These are phyloP conservation scores for Mimachlamys varia DNA, from an alignment of 2,888 invertebrate species.

Conservation along the genomic window DNA sequence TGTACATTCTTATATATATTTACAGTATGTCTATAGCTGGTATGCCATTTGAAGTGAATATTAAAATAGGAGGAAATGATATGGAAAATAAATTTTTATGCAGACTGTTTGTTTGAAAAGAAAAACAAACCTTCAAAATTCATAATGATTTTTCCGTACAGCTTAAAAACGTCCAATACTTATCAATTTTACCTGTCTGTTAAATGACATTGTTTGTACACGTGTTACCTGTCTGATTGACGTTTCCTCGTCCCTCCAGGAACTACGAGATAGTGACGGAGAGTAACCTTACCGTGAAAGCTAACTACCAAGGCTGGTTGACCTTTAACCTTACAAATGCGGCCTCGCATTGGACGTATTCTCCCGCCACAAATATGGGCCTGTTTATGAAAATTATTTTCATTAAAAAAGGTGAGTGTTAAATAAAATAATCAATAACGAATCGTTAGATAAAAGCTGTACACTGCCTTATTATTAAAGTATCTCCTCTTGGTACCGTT, in stretches of 20 bases:
- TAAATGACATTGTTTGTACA: conserved; percentile 23
- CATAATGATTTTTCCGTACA: background rate
- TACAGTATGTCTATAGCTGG: no score
- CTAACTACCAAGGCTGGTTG: conserved; percentile 90
- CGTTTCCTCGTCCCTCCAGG: conserved; percentile 55
- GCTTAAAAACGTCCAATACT: background rate
- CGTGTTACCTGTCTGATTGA: conserved; percentile 5
- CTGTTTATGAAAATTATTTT: conserved; percentile 82
- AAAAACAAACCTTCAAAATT: background rate
- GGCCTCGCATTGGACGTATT: conserved; percentile 90
- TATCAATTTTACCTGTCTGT: background rate
- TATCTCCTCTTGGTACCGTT: no score
- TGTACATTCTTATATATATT: no score
- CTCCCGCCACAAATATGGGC: conserved; percentile 91
- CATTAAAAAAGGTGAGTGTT: conserved; percentile 60
- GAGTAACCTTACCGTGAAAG: conserved; percentile 81
- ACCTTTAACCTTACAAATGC: conserved; percentile 92
- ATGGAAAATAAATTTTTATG: no score
- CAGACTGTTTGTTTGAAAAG: no score
- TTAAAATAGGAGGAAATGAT: no score
- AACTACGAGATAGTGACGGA: conserved; percentile 70
- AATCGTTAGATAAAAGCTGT: background rate
- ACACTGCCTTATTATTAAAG: no score
- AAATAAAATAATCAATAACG: background rate
- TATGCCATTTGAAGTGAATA: no score